Base-by-base conservation (phyloP, 2,797 vertebrate species). In the Gymnothorax reevesii region DNA sequence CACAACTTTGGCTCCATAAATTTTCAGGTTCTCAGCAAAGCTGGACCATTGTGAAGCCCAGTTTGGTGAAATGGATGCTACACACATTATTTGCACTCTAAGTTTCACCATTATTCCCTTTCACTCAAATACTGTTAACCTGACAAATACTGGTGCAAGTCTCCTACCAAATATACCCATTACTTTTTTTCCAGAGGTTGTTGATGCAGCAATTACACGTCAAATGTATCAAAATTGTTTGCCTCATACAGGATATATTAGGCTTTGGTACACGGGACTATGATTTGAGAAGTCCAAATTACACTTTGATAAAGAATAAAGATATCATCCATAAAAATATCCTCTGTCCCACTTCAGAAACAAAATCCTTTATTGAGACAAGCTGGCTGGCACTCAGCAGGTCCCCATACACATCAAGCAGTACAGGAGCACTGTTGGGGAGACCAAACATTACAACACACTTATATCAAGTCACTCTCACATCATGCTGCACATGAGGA, bases 321-420 rank as follows among this genome's bases (percentile, higher is more conserved):
- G 5, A 60, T 84, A 49, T 64, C 52, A 27, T 8, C 66, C 62
- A 84, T 13, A 71, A 80, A 55, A 80, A 13, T 52, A n/a, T n/a
- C 7, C 77, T 52, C 49, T 59, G 49, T 25, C 66, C 66, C 66
- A 90, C 90, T 92, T 97, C 96, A 94, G 97, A 99, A 99, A 99
- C 98, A 97, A 98, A 95, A 96, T 95, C 96, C 95, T 98, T 99
- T 87, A 87, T 87, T 87, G 83, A 84, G 69, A 83, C 71, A 84
- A 54, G 69, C 69, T 79, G 82, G 96, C 96, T 96, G 96, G 97
- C 97, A 98, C 96, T 97, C 97, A 97, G 95, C 13, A 97, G 95
- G 98, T 97, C 96, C 95, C 96, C 96, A 95, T 97, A 98, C 96
- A 97, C 92, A 94, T 96, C 95, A 94, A 93, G 96, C 94, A 94